These are phyloP conservation scores for Hystrix cristata DNA, from an alignment of 2,113 vertebrate species.

Conservation along the genomic window DNA sequence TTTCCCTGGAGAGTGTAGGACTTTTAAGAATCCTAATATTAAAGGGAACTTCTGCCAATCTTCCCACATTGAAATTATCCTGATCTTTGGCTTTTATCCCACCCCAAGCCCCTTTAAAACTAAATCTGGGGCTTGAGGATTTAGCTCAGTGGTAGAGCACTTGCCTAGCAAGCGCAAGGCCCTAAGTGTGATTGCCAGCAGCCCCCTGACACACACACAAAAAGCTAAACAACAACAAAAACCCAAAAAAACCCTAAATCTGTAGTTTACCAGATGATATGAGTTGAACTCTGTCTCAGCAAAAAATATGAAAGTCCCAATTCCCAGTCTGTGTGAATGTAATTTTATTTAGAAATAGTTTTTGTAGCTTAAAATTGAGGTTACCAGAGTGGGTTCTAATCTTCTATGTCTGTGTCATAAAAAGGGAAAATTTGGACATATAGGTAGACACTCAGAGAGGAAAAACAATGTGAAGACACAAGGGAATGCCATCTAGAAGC, in stretches of 20 bases:
- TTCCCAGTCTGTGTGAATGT: not conserved
- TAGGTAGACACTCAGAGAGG: not conserved
- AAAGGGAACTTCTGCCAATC: not conserved
- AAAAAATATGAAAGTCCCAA: not conserved
- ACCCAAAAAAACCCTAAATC: not conserved
- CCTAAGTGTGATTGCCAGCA: no score
- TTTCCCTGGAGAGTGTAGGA: not conserved
- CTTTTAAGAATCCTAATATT: not conserved
- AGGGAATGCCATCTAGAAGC: not conserved
- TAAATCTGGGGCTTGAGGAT: not conserved
- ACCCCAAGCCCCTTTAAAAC: not conserved
- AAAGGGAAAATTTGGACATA: not conserved
- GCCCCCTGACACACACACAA: no score
- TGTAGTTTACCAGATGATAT: not conserved
- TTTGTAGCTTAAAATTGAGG: not conserved
- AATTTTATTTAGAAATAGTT: not conserved
- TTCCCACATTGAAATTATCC: not conserved
- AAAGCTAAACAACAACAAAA: no score
- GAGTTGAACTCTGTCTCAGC: not conserved
- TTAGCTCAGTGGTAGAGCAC: no score
- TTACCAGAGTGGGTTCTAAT: not conserved
- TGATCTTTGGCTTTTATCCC: constrained; percentile 19
- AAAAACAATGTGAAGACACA: not conserved
- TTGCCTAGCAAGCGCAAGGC: no score
- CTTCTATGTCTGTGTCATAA: not conserved